These are phyloP conservation scores for Eupsilia transversa DNA, from an alignment of 2,888 invertebrate species.

Conservation along the genomic window DNA sequence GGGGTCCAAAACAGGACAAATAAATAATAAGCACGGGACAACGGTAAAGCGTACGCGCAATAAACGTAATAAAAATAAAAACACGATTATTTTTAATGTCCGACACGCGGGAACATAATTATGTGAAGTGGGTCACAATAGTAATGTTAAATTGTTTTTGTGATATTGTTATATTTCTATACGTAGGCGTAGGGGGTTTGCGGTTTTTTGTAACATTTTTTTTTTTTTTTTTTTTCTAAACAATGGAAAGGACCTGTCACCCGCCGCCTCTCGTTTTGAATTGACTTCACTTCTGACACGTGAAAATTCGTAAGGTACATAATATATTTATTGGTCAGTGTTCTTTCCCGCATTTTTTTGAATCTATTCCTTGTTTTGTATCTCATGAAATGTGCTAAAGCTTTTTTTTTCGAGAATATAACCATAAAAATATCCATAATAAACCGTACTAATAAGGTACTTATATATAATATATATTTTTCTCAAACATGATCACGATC, in stretches of 20 bases:
- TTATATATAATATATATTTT: too few species aligned
- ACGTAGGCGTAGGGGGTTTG: background rate
- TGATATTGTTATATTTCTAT: slow-evolving; percentile 41
- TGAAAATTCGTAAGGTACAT: background rate
- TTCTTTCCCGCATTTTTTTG: background rate
- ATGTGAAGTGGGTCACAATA: slow-evolving; percentile 47
- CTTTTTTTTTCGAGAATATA: background rate
- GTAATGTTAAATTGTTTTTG: slow-evolving; percentile 48
- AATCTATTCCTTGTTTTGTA: background rate
- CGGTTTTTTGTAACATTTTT: background rate
- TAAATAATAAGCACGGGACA: slow-evolving; percentile 59
- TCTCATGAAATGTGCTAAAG: background rate
- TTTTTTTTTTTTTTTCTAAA: background rate
- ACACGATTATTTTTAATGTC: slow-evolving; percentile 66
- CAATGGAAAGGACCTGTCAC: background rate
- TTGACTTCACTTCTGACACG: background rate
- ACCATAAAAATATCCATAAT: background rate
- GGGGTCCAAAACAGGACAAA: slow-evolving; percentile 41
- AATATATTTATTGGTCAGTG: background rate
- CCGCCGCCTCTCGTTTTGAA: background rate
- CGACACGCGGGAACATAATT: slow-evolving; percentile 42
- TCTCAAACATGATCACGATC: too few species aligned
- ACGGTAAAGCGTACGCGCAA: slow-evolving; percentile 52
- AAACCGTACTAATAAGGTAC: too few species aligned
- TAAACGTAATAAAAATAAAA: slow-evolving; percentile 68